These are phyloP conservation scores for Sitobion miscanthi DNA, from an alignment of 1,140 invertebrate genomes.

Conservation along the genomic window DNA sequence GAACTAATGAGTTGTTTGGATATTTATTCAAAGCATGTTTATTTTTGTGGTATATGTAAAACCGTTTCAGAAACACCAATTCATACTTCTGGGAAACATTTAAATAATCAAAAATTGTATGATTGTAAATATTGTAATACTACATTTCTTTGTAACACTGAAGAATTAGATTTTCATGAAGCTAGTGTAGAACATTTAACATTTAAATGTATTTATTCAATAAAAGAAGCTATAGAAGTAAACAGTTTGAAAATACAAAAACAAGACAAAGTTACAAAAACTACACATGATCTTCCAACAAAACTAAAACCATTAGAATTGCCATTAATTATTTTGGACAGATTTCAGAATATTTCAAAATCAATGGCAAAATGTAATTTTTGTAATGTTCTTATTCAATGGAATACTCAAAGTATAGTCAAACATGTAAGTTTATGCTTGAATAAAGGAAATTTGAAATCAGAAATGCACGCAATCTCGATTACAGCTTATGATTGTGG, in stretches of 20 bases:
- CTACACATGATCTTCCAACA: not conserved
- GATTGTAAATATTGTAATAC: not conserved
- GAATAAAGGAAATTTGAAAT: not conserved
- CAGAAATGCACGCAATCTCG: not conserved
- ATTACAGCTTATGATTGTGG: not conserved
- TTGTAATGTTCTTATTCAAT: not conserved
- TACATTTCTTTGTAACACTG: not conserved
- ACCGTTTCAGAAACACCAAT: not conserved
- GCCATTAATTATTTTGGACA: not conserved
- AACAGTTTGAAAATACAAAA: not conserved
- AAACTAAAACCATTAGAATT: not conserved
- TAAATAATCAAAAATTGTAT: not conserved
- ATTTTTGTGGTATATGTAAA: not conserved
- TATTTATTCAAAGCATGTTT: not conserved
- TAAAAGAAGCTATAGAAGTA: not conserved
- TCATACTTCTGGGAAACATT: not conserved
- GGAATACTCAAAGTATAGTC: not conserved
- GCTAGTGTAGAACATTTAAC: not conserved
- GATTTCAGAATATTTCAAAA: not conserved
- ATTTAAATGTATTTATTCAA: not conserved
- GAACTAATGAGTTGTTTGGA: not conserved
- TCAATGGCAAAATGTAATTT: not conserved
- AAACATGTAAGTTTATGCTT: not conserved
- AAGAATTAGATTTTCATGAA: not conserved
- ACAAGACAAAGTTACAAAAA: not conserved